These are phyloP conservation scores for Aspidiotus rigidus DNA, from an alignment of 2,888 invertebrate species.

Conservation along the genomic window DNA sequence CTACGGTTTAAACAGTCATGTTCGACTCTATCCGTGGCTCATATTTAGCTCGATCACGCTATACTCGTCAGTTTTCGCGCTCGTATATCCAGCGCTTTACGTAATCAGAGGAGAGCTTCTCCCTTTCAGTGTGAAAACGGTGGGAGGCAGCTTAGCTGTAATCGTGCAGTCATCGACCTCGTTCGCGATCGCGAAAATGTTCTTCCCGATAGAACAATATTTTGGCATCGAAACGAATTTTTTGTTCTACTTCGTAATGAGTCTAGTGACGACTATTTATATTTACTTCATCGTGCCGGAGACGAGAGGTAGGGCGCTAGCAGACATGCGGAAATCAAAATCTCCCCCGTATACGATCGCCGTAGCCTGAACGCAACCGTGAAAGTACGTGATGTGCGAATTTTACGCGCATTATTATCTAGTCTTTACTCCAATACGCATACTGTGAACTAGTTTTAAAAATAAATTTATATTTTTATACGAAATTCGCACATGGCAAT, in stretches of 20 bases:
- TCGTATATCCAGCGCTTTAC: background rate
- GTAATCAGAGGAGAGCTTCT: background rate
- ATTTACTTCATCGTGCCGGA: background rate
- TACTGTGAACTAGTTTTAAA: too few species aligned
- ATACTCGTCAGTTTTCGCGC: background rate
- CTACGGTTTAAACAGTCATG: background rate
- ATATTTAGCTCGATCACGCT: background rate
- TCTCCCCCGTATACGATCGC: too few species aligned
- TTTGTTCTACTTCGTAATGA: background rate
- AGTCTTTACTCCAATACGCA: too few species aligned
- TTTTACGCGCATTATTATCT: too few species aligned
- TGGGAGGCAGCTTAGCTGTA: background rate
- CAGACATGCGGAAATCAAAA: background rate
- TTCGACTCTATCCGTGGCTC: background rate
- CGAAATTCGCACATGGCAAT: too few species aligned
- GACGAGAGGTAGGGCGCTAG: background rate
- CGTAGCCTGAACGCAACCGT: too few species aligned
- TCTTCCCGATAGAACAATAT: background rate
- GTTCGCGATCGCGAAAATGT: background rate
- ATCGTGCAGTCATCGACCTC: background rate
- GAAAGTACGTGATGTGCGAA: too few species aligned
- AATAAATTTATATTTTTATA: too few species aligned
- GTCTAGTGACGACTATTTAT: background rate
- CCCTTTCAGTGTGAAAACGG: background rate
- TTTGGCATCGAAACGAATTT: constrained; percentile 6